A percentile compares a stretch with the other conserved stretches of the same genome.
Conservation (phyloP, 2,888 invertebrate genomes). For the Odontocolon sp. region DNA sequence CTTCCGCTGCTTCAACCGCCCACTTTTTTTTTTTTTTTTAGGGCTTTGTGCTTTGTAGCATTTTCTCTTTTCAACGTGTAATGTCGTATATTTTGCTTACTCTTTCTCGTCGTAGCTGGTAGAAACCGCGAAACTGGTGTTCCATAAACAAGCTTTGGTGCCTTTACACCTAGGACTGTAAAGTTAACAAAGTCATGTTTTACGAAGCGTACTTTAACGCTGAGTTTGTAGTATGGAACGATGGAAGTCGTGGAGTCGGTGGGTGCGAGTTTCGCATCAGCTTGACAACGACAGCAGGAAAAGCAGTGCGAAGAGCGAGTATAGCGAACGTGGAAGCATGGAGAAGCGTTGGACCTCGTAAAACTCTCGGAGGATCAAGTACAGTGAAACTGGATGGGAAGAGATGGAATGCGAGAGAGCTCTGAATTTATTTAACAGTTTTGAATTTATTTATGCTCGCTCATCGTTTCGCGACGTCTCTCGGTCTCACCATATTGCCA, state of each 20-base stretch:
- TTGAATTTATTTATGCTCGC: conserved; percentile 43
- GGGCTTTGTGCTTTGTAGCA: neutral
- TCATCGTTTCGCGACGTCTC: neutral
- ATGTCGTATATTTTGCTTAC: conserved; percentile 7
- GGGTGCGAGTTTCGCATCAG: conserved; percentile 1
- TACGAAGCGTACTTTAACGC: conserved; percentile 64
- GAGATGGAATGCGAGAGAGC: conserved; percentile 27
- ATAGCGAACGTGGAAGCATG: conserved; percentile 6
- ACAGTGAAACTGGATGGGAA: conserved; percentile 25
- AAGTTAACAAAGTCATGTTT: conserved; percentile 71
- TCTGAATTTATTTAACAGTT: conserved; percentile 54
- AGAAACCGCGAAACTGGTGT: conserved; percentile 54
- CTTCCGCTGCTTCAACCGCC: conserved; percentile 24
- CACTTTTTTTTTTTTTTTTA: conserved; percentile 1
- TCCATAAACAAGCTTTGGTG: conserved; percentile 65
- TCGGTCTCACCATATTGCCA: neutral
- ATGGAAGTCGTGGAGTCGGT: conserved; percentile 22
- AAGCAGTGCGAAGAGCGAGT: conserved; percentile 10
- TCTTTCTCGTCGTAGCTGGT: conserved; percentile 22
- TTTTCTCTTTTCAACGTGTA: conserved; percentile 13
- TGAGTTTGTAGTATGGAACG: conserved; percentile 21
- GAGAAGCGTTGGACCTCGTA: conserved; percentile 39
- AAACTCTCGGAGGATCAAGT: conserved; percentile 40
- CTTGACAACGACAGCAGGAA: neutral
- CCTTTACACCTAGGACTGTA: conserved; percentile 61